Base-by-base conservation (phyloP, 2,797 vertebrate genomes). In the Neomorphus geoffroyi region DNA sequence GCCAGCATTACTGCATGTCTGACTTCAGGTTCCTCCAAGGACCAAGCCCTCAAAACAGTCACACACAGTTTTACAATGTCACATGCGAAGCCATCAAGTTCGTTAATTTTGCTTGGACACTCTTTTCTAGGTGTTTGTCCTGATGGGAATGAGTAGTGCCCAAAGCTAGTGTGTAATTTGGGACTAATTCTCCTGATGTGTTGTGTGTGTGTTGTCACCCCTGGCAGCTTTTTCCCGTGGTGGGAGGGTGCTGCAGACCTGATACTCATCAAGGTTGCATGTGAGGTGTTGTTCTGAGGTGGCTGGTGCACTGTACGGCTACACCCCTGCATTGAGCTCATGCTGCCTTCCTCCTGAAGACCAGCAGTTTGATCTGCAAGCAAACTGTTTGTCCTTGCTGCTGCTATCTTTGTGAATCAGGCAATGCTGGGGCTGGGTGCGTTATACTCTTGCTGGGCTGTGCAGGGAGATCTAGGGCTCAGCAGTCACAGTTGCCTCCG, bases 281-380 rank as follows among this genome's bases (percentile, higher is more conserved):
- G 28, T 45, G 86, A 83, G 69, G n/a, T 46, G 51, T 43, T 62
- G 33, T 83, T 90, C 7, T 0, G 0, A 51, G 71, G 48, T 32
- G 0, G 1, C 58, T 75, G 66, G 33, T 33, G 66, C 4, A 0
- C 18, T 0, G 0, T 54, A 11, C 39, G 17, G 39, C 60, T 39
- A 24, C 51, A 19, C n/a, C 67, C 22, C 45, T 32, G 35, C 26
- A 27, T 27, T 18, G 17, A 61, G 58, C 58, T 62, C 27, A 14
- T 41, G 37, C 37, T 13, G 12, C 37, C 27, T 60, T 83, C 46
- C 33, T 77, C 3, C 0, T 9, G 45, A 33, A 18, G 64, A 37
- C 43, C 46, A 18, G 58, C 7, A 15, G 81, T n/a, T 14, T 18
- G 73, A 0, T 26, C 86, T 46, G 28, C 1, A 16, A 67, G 83